Base-by-base conservation (phyloP, 2,888 invertebrate species). In the Catocala nupta region DNA sequence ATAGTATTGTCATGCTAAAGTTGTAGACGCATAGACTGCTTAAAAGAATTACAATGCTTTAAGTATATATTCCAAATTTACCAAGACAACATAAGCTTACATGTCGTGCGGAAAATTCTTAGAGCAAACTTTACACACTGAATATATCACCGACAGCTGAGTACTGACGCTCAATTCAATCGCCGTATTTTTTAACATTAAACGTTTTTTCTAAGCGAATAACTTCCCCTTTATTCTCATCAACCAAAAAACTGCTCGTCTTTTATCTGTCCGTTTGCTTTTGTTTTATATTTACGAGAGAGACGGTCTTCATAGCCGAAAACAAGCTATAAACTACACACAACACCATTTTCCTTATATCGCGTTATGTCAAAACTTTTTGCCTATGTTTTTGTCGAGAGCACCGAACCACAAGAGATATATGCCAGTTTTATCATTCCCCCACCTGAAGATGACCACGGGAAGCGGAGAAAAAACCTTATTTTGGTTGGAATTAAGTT, bases 341-440 rank as follows among this genome's bases (percentile, higher is more conserved):
- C 77, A 72, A 75, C 72, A 57, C 65, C 70, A 67, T 82, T 87
- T 86, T 86, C 86, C 85, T 87, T 77, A 81, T 81, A 79, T 76
- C 71, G 71, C 68, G 77, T 78, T 81, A 82, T 81, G 82, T 82
- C 79, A 83, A 82, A 88, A 85, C 75, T 88, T 89, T 86, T 85
- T 81, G 78, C 75, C 76, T 77, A 77, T 87, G 86, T 88, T 89
- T 88, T 88, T 85, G 78, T 74, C 62, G 78, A 58, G 68, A 73
- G 76, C 84, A 86, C 72, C 71, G 84, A 78, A 80, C 79, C 84
- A 80, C 44, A 69, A 80, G 84, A 84, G 83, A 88, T 85, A 86
- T 85, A 79, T 69, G 49, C 72, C 73, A 65, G 65, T 78, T 78
- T 78, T 70, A 64, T 75, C 68, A 75, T 59, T 71, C 63, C 66